Evolutionary conservation across 2,797 vertebrate species (phyloP).

Genomic region (Parauchenoglanis punctatus): DNA sequence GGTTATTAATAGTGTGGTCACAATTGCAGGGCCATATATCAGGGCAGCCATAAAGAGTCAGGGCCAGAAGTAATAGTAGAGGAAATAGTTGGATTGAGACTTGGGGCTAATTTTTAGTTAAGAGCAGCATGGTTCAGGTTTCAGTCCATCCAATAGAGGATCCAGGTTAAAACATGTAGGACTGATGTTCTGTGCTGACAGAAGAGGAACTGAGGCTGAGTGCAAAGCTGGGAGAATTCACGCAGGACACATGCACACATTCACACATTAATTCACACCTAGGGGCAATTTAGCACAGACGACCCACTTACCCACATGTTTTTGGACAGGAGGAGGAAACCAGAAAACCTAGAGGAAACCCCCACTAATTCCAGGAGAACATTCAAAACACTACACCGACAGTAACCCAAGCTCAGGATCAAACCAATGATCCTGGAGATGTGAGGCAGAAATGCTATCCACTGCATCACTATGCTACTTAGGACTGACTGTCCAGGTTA

Average conservation of each 20-base stretch:
- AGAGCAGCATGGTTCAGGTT: background rate
- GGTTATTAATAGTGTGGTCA: background rate
- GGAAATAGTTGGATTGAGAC: background rate
- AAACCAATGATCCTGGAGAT: background rate
- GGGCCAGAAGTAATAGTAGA: background rate
- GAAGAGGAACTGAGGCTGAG: background rate
- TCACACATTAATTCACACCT: background rate
- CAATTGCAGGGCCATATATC: background rate
- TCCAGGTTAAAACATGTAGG: background rate
- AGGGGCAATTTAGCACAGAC: background rate
- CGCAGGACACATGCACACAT: background rate
- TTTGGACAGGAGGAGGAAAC: background rate
- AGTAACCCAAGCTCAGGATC: background rate
- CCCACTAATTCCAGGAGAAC: background rate
- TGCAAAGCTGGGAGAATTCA: background rate
- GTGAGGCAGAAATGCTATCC: background rate
- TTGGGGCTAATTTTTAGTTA: background rate
- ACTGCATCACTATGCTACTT: background rate
- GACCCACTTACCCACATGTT: background rate
- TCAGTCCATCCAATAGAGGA: background rate
- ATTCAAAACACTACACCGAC: background rate
- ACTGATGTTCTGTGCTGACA: background rate
- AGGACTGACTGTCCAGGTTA: background rate
- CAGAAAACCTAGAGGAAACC: background rate
- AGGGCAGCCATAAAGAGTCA: background rate